phyloP scores from a whole-genome alignment of 1,140 invertebrate species.

The Habropoda laboriosa region DNA sequence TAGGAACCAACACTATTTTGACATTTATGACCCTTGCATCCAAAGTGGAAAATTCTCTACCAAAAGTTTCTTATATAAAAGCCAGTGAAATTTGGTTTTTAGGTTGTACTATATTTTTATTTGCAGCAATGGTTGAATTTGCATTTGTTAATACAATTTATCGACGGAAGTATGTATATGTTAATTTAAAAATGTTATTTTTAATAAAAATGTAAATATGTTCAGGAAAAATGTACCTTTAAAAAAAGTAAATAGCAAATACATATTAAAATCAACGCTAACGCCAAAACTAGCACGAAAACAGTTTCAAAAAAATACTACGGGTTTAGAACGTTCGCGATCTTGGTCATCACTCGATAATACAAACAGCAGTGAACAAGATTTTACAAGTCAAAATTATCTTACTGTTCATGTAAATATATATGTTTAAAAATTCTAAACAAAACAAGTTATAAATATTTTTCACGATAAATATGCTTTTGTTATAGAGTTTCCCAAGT shows the following conservation, averaged over 20 bases:
- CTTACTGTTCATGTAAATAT: constrained; percentile 87
- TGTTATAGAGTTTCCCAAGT: constrained; percentile 85
- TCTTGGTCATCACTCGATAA: constrained; percentile 87
- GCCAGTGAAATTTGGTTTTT: constrained; percentile 95
- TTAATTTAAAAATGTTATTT: neutral
- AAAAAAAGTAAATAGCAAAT: constrained; percentile 91
- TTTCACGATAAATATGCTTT: constrained; percentile 10
- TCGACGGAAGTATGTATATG: constrained; percentile 86
- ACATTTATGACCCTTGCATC: constrained; percentile 93
- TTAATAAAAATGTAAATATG: neutral
- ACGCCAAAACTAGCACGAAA: constrained; percentile 88
- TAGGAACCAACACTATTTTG: constrained; percentile 92
- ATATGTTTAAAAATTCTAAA: neutral
- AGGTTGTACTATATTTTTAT: constrained; percentile 92
- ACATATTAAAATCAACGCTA: constrained; percentile 91
- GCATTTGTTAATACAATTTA: constrained; percentile 95
- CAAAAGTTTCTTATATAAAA: constrained; percentile 95
- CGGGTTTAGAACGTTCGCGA: constrained; percentile 85
- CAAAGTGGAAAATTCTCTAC: constrained; percentile 90
- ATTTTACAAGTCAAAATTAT: constrained; percentile 84
- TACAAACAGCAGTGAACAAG: constrained; percentile 78
- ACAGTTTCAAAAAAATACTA: constrained; percentile 85
- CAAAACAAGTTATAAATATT: neutral
- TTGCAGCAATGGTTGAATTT: constrained; percentile 93
- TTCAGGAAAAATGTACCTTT: constrained; percentile 89